phyloP scores from a whole-genome alignment of 2,113 vertebrate genomes.

The Diphyllodes magnificus region DNA sequence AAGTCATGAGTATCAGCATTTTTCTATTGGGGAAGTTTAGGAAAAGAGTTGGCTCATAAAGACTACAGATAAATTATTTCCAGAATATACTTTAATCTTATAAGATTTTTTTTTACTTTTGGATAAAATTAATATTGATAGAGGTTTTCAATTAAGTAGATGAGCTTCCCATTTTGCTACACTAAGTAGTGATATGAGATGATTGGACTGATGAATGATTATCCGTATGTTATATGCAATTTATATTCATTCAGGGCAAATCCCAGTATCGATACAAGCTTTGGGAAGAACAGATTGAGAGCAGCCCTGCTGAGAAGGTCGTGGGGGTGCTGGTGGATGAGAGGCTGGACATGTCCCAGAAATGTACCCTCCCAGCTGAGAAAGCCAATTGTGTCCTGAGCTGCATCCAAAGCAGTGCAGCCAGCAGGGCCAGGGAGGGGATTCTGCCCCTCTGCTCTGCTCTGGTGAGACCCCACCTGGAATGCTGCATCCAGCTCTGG shows the following conservation, averaged over 20 bases:
- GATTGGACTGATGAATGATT: background rate
- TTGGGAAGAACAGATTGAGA: background rate
- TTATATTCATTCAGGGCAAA: background rate
- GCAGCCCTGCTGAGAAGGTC: background rate
- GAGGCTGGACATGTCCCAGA: background rate
- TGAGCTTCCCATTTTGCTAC: background rate
- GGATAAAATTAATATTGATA: background rate
- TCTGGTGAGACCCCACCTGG: background rate
- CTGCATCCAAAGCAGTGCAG: fast-evolving
- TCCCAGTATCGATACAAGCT: background rate
- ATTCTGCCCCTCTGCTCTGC: background rate
- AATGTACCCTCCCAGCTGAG: background rate
- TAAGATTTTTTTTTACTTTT: background rate
- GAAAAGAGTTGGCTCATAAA: background rate
- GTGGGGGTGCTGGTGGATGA: background rate
- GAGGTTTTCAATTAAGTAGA: background rate
- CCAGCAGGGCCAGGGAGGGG: fast-evolving
- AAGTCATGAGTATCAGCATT: background rate
- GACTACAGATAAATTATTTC: background rate
- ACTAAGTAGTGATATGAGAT: background rate
- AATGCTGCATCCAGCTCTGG: background rate
- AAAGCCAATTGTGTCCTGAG: background rate
- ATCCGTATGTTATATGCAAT: background rate
- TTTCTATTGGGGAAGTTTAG: conserved; percentile 6
- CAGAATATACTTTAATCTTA: background rate